Evolutionary conservation across 2,888 invertebrate genomes (phyloP), one percentile per base, ranked within the genome.

Genomic region (Phyto melanocephala): DNA sequence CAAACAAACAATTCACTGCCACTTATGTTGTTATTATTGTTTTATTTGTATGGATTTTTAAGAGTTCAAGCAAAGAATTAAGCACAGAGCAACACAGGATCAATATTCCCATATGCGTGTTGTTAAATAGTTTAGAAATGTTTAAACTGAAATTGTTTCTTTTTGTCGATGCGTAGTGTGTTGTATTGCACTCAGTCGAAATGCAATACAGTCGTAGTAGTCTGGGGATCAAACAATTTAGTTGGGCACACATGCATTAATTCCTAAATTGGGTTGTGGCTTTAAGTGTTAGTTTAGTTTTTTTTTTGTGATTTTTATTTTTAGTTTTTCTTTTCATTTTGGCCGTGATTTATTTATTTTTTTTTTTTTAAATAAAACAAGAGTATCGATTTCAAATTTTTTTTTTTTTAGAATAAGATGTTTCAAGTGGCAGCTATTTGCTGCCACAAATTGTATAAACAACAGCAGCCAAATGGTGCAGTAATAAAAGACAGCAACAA

Each of bases 371-470:
- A 65, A 45, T n/a, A 56, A 15, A 54, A 54, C 77, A 45, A 71
- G 45, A 71, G 63, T 63, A 71, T 78, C 70, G 37, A 40, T 78
- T 78, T 72, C 65, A 60, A 10, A 28, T 15, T 42, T 37, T 60
- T 74, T 80, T 58, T 50, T 72, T 78, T 63, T 56, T 71, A 77
- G 74, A 84, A 72, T 81, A 70, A 83, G 84, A 76, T 84, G 83
- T 84, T 83, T 81, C 83, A 83, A 83, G 81, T 84, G 84, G 76
- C 79, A 76, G 79, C 47, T 68, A 84, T 84, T 78, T 77, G 75
- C 76, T 72, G 77, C 72, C 81, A 83, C 78, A 80, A 81, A 81
- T 80, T 83, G 78, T 71, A 62, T 68, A 78, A 78, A 70, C 63
- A 75, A 63, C 56, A 75, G 60, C 65, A 63, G 63, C 74, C 54